These are phyloP conservation scores for Lucilia sericata DNA, from an alignment of 1,140 invertebrate species.

Conservation along the genomic window DNA sequence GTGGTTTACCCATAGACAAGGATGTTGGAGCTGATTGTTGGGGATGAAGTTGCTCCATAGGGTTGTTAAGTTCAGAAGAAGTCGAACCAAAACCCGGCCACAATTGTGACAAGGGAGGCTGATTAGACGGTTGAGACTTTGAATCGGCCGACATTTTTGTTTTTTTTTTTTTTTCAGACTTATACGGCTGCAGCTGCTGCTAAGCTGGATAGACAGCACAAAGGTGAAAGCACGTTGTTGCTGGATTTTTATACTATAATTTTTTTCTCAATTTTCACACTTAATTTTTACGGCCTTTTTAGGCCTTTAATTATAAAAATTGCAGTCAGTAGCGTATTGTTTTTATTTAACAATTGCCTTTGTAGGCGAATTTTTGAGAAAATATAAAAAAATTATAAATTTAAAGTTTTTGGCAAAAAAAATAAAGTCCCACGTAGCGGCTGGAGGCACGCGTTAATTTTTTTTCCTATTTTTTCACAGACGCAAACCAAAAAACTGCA, in stretches of 20 bases:
- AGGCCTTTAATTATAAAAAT: background rate
- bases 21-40: background rate
- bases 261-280: background rate
- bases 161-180: background rate
- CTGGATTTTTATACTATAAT: background rate
- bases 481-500: background rate
- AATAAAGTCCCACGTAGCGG: constrained; percentile 15
- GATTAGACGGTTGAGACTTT: background rate
- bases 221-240: constrained; percentile 18
- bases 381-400: background rate
- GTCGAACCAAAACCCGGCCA: constrained; percentile 32
- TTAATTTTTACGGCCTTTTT: background rate
- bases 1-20: background rate
- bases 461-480: background rate
- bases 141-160: constrained; percentile 21
- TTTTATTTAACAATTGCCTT: background rate
- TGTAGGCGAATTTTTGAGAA: background rate
- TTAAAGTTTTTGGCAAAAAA: background rate
- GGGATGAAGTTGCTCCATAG: background rate
- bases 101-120: constrained; percentile 19
- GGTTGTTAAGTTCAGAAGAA: background rate
- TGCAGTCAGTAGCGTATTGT: background rate
- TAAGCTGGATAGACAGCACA: background rate
- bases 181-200: background rate
- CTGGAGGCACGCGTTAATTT: constrained; percentile 9